Conservation (phyloP, 1,140 invertebrate genomes). For the Zaprionus nigranus region DNA sequence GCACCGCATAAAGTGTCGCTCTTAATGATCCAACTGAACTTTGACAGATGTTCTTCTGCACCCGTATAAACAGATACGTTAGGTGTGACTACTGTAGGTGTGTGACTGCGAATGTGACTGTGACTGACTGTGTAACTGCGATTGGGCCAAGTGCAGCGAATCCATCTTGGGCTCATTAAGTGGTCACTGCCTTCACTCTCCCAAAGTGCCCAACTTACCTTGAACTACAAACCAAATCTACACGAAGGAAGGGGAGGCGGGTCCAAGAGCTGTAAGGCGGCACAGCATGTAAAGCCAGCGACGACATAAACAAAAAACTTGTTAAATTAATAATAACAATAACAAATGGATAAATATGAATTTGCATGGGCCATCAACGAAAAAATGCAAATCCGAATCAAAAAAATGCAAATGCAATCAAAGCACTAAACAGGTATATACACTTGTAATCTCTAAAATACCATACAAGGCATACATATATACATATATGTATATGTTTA, state of each 20-base stretch:
- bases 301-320: conserved; percentile 59
- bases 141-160: background rate
- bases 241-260: background rate
- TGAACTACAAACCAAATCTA: conserved; percentile 74
- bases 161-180: conserved; percentile 48
- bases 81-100: conserved; percentile 4
- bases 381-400: conserved; percentile 13
- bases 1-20: background rate
- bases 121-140: background rate
- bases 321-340: conserved; percentile 67
- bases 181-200: conserved; percentile 34
- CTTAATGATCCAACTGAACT: conserved; percentile 31
- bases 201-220: conserved; percentile 58
- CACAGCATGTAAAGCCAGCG: conserved; percentile 16
- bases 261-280: background rate
- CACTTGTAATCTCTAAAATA: background rate
- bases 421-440: conserved; percentile 31
- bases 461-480: background rate
- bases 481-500: background rate
- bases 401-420: conserved; percentile 43
- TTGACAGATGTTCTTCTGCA: conserved; percentile 54
- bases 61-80: background rate
- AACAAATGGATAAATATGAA: conserved; percentile 41
- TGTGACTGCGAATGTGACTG: background rate
- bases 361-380: conserved; percentile 29